phyloP scores from a whole-genome alignment of 2,797 vertebrate genomes.

The Neomorphus geoffroyi region DNA sequence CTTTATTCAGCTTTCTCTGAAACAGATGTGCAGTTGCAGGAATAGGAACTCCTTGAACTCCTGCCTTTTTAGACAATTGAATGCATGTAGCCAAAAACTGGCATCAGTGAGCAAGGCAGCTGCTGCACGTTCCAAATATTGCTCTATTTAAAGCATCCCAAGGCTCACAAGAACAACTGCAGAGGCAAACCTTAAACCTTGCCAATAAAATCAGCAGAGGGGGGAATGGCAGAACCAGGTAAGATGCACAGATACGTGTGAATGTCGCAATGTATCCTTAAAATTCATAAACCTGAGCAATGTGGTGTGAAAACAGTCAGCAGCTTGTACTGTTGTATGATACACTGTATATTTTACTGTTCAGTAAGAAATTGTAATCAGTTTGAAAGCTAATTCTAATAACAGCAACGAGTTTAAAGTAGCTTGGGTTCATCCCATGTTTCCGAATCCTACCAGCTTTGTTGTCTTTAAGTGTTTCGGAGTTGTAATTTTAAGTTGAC shows the following conservation, averaged over 20 bases:
- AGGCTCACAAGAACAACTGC: slow-evolving; percentile 42
- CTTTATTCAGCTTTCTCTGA: not conserved
- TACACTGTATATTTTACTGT: not conserved
- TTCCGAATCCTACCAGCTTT: not conserved
- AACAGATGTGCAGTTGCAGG: not conserved
- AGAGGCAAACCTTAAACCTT: slow-evolving; percentile 21
- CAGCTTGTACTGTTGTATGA: not conserved
- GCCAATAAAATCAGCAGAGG: slow-evolving; percentile 9
- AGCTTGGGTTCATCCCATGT: not conserved
- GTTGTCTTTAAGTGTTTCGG: not conserved
- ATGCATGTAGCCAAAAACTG: slow-evolving; percentile 40
- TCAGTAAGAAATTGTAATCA: not conserved
- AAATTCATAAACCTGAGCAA: not conserved
- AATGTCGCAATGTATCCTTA: not conserved
- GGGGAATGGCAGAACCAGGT: slow-evolving; percentile 78
- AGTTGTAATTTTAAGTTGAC: not conserved
- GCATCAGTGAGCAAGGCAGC: slow-evolving; percentile 66
- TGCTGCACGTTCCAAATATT: slow-evolving; percentile 70
- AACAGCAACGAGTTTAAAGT: not conserved
- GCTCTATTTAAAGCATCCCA: slow-evolving; percentile 82
- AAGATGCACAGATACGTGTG: slow-evolving; percentile 14
- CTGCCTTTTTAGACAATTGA: slow-evolving; percentile 45
- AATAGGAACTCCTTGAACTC: not conserved
- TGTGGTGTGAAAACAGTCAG: not conserved
- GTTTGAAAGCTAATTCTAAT: not conserved